These are phyloP conservation scores for Hyposoter didymator DNA, from an alignment of 2,888 invertebrate species.

Conservation along the genomic window DNA sequence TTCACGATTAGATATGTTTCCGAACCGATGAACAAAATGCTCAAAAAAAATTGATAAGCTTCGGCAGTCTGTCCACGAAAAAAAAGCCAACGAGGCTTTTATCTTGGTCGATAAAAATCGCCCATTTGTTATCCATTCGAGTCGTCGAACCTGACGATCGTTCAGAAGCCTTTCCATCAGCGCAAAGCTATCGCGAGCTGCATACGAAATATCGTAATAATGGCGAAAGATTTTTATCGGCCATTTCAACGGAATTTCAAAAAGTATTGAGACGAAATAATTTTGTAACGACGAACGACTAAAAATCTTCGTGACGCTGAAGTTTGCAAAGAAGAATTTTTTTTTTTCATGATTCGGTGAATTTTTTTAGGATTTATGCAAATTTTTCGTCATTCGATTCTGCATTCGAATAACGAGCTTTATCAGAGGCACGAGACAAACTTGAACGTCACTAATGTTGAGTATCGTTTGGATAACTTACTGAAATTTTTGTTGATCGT, in stretches of 20 bases:
- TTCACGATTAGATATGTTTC: too few species aligned
- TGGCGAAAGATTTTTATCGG: conserved; percentile 15
- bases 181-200: too few species aligned
- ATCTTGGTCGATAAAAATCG: neutral
- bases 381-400: too few species aligned
- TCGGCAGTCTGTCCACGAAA: neutral
- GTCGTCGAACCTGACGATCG: neutral
- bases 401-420: too few species aligned
- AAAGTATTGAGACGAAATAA: neutral
- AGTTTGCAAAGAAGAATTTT: too few species aligned
- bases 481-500: conserved; percentile 98
- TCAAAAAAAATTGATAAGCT: neutral
- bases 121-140: neutral
- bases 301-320: neutral
- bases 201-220: too few species aligned
- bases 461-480: conserved; percentile 65
- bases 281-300: neutral
- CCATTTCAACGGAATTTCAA: neutral
- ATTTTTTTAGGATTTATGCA: too few species aligned
- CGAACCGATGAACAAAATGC: too few species aligned
- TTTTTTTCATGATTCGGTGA: too few species aligned
- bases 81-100: neutral
- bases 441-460: too few species aligned
- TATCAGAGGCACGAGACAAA: too few species aligned
- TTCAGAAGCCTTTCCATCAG: neutral